Base-by-base conservation (phyloP, 1,140 invertebrate genomes). In the Cydia amplana region DNA sequence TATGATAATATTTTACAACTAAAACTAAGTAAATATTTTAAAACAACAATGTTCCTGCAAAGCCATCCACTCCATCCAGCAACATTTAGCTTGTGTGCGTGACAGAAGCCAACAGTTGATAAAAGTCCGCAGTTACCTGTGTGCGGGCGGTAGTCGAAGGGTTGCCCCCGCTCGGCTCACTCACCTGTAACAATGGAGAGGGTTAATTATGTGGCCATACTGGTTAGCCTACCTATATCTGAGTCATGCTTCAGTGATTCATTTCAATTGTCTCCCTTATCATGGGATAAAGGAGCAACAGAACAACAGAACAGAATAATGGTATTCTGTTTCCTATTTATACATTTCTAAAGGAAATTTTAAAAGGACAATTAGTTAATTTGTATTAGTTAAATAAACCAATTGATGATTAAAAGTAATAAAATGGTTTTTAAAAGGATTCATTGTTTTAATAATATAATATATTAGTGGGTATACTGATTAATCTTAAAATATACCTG, bases 181-280 rank as follows among this genome's bases (percentile, higher is more conserved):
- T 87, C 82, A 87, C 86, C 83, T 89, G 82, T 64, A 89, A 89
- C 85, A 87, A 85, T 82, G 0, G 23, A 70, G 65, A 60, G 55
- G 55, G 55, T 60, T 60, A 20, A 51, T 51, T 51, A 14, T n/a
- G 49, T n/a, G 49, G 49, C 20, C 9, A 23, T 60, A 60, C 20
- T 10, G 55, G 20, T 10, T 60, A 60, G 9, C 4, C 12, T 46
- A 4, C 43, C 43, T 46, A 46, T 46, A 46, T 55, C n/a, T 55
- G n/a, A n/a, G 9, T 60, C 55, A 60, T 23, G 20, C 55, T 60
- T 60, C 20, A 60, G 55, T 12, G 20, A 60, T n/a, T 60, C 20
- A 23, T 60, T 60, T 60, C 9, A 10, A 60, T 60, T 51, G n/a
- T 51, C 6, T 46, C 43, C 10, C 14, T n/a, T 51, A 0, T 18